A percentile compares a stretch with the other conserved stretches of the same genome.
phyloP scores from a whole-genome alignment of 2,113 vertebrate species.

The Archilochus colubris region DNA sequence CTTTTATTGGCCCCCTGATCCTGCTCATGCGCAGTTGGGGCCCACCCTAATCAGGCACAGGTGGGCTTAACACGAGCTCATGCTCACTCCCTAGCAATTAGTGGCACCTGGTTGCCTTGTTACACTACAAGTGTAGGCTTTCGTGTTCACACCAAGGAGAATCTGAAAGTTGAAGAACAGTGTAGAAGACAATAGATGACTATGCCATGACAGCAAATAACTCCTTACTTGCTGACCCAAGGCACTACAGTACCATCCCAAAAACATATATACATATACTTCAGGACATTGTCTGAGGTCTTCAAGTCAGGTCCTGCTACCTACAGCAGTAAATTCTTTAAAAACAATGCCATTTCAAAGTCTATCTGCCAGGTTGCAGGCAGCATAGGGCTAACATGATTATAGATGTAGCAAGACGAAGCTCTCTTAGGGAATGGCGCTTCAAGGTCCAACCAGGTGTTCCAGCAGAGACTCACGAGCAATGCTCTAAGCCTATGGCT shows the following conservation, averaged over 20 bases:
- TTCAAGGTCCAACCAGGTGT: too few species aligned
- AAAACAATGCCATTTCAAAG: not conserved
- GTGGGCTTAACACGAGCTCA: too few species aligned
- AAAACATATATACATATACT: not conserved
- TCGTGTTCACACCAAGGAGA: not conserved
- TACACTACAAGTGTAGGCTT: not conserved
- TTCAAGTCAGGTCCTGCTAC: not conserved
- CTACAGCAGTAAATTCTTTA: not conserved
- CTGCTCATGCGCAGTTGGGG: too few species aligned
- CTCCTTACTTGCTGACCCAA: not conserved
- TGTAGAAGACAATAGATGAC: not conserved
- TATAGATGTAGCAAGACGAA: too few species aligned
- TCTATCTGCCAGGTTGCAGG: not conserved
- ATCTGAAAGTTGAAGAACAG: not conserved
- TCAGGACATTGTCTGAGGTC: not conserved
- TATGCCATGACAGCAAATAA: not conserved
- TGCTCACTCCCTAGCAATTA: too few species aligned
- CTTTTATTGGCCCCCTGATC: too few species aligned
- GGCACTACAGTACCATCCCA: rapidly evolving
- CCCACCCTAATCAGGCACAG: too few species aligned
- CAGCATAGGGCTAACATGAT: not conserved
- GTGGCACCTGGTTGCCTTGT: too few species aligned
- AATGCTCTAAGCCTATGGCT: too few species aligned
- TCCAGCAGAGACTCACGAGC: too few species aligned
- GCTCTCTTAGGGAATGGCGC: too few species aligned